Percentiles rank a stretch among this genome's conserved stretches.
Conservation (phyloP, 2,797 vertebrate species). For the Acanthurus leucopareius region DNA sequence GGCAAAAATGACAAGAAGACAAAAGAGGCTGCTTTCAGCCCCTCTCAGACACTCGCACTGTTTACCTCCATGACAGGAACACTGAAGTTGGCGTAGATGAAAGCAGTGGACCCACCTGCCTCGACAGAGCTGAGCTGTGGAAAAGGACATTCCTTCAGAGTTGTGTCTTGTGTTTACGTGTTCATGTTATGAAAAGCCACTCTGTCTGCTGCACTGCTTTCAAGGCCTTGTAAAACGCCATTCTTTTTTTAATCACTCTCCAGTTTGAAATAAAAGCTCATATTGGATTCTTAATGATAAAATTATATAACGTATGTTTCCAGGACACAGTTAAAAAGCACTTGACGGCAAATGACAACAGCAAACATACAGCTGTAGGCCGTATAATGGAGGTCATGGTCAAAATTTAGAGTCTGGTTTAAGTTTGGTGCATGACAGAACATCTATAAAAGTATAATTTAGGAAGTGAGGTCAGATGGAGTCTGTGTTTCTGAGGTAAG, state of each 20-base stretch:
- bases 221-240: conserved; percentile 27
- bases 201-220: conserved; percentile 30
- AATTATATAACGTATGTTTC: background rate
- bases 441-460: conserved; percentile 20
- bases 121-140: conserved; percentile 93
- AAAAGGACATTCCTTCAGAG: conserved; percentile 69
- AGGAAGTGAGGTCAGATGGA: conserved; percentile 28
- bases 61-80: conserved; percentile 93
- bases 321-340: background rate
- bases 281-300: conserved; percentile 16
- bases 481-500: conserved; percentile 17
- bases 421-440: conserved; percentile 5
- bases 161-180: conserved; percentile 55
- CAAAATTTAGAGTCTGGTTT: background rate
- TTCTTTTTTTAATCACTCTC: conserved; percentile 17
- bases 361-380: background rate
- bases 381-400: background rate
- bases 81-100: conserved; percentile 95
- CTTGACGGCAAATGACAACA: background rate
- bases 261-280: conserved; percentile 22
- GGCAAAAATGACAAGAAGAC: conserved; percentile 23
- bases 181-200: conserved; percentile 46
- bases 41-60: background rate
- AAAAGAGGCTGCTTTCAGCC: conserved; percentile 23
- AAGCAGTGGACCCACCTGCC: conserved; percentile 93